Evolutionary conservation across 2,797 vertebrate genomes (phyloP), one percentile per base, ranked within the genome.

Genomic region (Ispidina lecontei): DNA sequence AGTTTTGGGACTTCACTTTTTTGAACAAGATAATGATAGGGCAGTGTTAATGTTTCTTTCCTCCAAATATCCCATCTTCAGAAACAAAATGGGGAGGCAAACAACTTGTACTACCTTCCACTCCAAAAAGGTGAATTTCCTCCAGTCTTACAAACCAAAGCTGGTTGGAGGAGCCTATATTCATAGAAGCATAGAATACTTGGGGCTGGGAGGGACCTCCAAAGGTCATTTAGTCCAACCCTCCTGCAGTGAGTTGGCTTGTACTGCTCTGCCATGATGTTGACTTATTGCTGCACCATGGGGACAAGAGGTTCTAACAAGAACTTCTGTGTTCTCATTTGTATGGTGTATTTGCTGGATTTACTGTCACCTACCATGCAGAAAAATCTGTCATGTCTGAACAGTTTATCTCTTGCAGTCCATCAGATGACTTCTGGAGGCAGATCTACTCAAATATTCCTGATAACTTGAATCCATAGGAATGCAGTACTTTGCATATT

Each of bases 391-490:
- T 19, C 8, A 6, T 11, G 6, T 77, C 28, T 29, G 29, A 84
- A 65, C 12, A 56, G 8, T 70, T 84, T 68, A 7, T 44, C 10
- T 64, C 51, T 76, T 68, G 12, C 23, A 54, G 20, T 71, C 41
- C 16, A 28, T 91, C 31, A 44, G n/a, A 44, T 76, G 70, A n/a
- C 23, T 71, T 77, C 39, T 39, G 62, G 67, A 83, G 43, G 26
- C 21, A 74, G 54, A 43, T 6, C 29, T 71, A 12, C n/a, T 68
- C 21, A 73, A 63, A 21, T 33, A 25, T 15, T 0, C 0, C 33
- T n/a, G 51, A 3, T 39, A 39, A 31, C 64, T 39, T 47, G 14
- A 59, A 5, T 43, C 14, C 7, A 3, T 29, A 65, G 56, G 58
- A 91, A 35, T 35, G 26, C 9, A 52, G 18, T 37, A 43, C 25